Conservation (phyloP, 1,140 invertebrate genomes). For the Archivesica marissinica region DNA sequence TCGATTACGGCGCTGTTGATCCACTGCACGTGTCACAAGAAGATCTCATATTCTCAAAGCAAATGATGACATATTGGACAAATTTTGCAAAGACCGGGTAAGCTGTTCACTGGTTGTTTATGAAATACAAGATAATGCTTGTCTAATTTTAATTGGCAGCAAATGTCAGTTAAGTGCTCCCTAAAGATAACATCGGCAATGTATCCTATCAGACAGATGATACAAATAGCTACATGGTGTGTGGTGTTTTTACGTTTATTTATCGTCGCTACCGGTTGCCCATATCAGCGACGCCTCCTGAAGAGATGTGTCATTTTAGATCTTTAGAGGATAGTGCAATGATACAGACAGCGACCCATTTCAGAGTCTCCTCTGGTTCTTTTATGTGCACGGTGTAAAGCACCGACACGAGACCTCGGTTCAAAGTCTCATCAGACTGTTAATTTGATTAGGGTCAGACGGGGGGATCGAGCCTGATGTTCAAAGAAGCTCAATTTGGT, state of each 20-base stretch:
- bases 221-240: no score
- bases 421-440: no score
- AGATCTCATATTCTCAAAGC: background rate
- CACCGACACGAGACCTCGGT: no score
- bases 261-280: background rate
- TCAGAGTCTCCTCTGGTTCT: no score
- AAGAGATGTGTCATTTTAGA: no score
- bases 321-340: no score
- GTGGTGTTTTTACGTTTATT: background rate
- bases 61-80: conserved; percentile 31
- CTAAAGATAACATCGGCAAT: background rate
- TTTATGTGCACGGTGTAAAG: no score
- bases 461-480: no score
- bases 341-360: no score
- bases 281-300: background rate
- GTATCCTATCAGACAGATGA: no score
- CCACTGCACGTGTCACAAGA: background rate
- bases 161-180: background rate
- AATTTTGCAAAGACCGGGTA: conserved; percentile 44
- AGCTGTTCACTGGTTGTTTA: background rate
- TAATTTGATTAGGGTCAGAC: no score
- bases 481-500: no score
- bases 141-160: background rate
- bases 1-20: background rate
- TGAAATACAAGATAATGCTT: background rate